A percentile compares a stretch with the other conserved stretches of the same genome.
Evolutionary conservation across 2,113 vertebrate species (phyloP).

Genomic region (Podarcis raffonei): DNA sequence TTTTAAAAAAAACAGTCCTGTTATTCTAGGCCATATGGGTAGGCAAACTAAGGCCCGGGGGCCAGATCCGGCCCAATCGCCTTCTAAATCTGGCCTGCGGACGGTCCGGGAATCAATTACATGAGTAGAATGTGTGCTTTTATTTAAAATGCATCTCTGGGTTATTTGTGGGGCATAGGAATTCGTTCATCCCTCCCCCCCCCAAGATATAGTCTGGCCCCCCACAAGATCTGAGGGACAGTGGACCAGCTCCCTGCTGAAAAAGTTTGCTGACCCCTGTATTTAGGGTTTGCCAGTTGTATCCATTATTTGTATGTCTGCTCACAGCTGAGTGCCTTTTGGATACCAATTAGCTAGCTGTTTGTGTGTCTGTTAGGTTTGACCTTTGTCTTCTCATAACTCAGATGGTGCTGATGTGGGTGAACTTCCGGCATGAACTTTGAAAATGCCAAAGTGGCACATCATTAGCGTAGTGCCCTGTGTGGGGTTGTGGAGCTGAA

Average conservation of each 20-base stretch:
- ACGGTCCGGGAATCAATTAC: too few relatives aligned
- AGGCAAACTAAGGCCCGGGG: too few relatives aligned
- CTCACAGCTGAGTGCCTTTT: neutral
- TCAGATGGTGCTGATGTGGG: neutral
- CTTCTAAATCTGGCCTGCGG: too few relatives aligned
- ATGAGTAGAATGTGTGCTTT: too few relatives aligned
- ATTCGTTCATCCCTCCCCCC: too few relatives aligned
- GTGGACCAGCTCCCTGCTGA: too few relatives aligned
- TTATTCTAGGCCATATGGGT: neutral
- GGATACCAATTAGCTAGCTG: rapidly evolving
- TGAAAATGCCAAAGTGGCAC: neutral
- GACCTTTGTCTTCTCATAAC: rapidly evolving
- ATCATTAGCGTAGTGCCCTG: rapidly evolving
- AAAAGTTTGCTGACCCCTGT: neutral
- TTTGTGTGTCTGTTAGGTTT: rapidly evolving
- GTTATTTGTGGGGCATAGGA: too few relatives aligned
- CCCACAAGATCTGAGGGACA: too few relatives aligned
- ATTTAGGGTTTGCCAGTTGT: neutral
- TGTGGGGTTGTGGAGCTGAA: neutral
- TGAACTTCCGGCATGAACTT: constrained; percentile 1
- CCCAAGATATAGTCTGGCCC: too few relatives aligned
- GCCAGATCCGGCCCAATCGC: too few relatives aligned
- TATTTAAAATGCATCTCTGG: too few relatives aligned
- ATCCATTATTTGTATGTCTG: neutral
- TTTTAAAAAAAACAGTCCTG: neutral